Base-by-base conservation (phyloP, 1,140 invertebrate species). In the Hirudo medicinalis region DNA sequence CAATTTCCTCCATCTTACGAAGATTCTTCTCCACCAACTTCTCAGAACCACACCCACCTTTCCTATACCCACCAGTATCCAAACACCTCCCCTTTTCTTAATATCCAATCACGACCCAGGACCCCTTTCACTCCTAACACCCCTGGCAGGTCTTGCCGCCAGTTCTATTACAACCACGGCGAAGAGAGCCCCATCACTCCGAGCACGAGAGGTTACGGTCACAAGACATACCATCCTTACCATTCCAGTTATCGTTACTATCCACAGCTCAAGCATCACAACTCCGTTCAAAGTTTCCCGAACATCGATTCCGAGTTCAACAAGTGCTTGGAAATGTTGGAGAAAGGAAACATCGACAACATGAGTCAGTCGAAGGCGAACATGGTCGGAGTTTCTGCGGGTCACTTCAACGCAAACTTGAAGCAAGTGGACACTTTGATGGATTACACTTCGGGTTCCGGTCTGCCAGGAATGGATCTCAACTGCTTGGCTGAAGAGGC, bases 251-350 rank as follows among this genome's bases (percentile, higher is more conserved):
- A 49, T 49, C 43, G 43, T 17, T 49, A 49, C 43, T 49, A 49
- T 49, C 20, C 22, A n/a, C 57, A 63, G 57, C 57, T 15, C 29
- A 22, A 63, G 29, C 57, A 63, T 63, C 57, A 63, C 57, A 63
- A 63, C 20, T 63, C 57, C 19, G 57, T 63, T 63, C 22, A 25
- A 13, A 32, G 29, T 25, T 22, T 25, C 22, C 57, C 29, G 29
- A 63, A n/a, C 22, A n/a, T n/a, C 57, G 57, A 63, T 13, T 63
- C 57, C 22, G 57, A 63, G 22, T 63, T 63, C 29, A 63, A 63
- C 22, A 20, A 63, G 29, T 25, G 57, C 57, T 63, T 63, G 29
- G 29, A 63, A 13, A 63, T 63, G 57, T 11, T 63, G 3, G 20
- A 63, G 29, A 63, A 63, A 20, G 29, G 29, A 63, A 32, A 63